Evolutionary conservation across 2,797 vertebrate genomes (phyloP).

Genomic region (Amphiprion clarkii): DNA sequence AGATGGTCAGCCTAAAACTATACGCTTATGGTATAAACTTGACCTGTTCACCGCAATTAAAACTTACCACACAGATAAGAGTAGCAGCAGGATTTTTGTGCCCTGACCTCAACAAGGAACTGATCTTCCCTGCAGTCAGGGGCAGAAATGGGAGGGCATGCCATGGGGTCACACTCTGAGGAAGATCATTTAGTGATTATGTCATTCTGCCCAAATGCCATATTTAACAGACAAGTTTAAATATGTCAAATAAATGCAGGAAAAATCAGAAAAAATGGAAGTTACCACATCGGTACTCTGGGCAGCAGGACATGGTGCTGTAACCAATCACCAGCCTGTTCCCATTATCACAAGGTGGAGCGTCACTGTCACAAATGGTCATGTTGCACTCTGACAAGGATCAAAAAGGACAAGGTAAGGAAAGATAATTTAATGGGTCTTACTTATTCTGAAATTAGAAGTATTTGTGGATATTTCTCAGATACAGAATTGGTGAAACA

Average conservation of each 20-base stretch:
- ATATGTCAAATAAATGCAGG: not conserved
- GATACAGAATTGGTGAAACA: too few species aligned
- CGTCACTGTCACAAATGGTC: slow-evolving; percentile 89
- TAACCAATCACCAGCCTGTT: slow-evolving; percentile 90
- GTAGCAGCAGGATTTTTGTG: slow-evolving; percentile 92
- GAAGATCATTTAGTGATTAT: slow-evolving; percentile 45
- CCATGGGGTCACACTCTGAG: slow-evolving; percentile 92
- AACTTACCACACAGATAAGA: slow-evolving; percentile 92
- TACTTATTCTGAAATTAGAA: not conserved
- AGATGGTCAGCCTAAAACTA: not conserved
- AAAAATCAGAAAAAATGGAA: not conserved
- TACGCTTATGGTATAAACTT: slow-evolving; percentile 8
- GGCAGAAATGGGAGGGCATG: slow-evolving; percentile 86
- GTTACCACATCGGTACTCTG: slow-evolving; percentile 94
- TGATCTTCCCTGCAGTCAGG: slow-evolving; percentile 94
- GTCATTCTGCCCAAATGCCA: not conserved
- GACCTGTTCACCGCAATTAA: slow-evolving; percentile 8
- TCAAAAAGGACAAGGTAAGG: not conserved
- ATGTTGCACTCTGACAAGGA: slow-evolving; percentile 91
- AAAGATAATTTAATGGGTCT: not conserved
- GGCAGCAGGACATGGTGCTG: slow-evolving; percentile 92
- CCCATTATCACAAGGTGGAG: slow-evolving; percentile 88
- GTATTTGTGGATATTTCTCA: not conserved
- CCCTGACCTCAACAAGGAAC: slow-evolving; percentile 93
- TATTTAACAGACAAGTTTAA: not conserved